Conservation (phyloP, 2,797 vertebrate species). For the Vipera latastei region DNA sequence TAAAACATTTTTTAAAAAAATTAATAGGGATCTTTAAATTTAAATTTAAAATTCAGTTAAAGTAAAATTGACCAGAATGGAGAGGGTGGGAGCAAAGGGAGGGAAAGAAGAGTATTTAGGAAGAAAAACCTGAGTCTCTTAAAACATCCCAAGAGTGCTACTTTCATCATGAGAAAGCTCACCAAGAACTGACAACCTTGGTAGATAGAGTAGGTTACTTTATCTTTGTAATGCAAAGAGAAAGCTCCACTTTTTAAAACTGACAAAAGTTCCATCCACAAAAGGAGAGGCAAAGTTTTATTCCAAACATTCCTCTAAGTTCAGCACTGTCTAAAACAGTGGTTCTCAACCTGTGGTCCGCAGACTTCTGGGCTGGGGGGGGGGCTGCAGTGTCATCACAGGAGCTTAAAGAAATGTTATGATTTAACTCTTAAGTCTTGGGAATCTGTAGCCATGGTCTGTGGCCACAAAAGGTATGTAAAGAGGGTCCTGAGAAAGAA, state of each 20-base stretch:
- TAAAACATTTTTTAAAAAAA: neutral
- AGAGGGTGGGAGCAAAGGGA: rapidly evolving
- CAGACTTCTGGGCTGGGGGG: neutral
- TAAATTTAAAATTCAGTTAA: neutral
- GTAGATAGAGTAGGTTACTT: neutral
- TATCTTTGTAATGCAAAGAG: neutral
- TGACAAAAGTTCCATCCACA: neutral
- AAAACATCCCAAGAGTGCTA: neutral
- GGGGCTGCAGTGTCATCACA: neutral
- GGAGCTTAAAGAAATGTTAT: neutral
- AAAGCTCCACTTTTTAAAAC: neutral
- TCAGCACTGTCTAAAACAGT: neutral
- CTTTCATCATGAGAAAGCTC: neutral
- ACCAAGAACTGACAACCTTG: neutral
- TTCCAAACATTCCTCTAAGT: neutral
- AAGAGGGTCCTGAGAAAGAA: neutral
- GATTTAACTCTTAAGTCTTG: neutral
- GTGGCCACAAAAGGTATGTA: neutral
- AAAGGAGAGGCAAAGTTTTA: neutral
- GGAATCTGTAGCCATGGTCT: neutral
- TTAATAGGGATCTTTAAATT: neutral
- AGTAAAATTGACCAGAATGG: neutral
- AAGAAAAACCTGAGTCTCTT: neutral
- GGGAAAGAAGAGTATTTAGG: neutral
- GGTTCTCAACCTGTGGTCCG: neutral